Base-by-base conservation (phyloP, 2,888 invertebrate species). In the Mayetiola destructor region DNA sequence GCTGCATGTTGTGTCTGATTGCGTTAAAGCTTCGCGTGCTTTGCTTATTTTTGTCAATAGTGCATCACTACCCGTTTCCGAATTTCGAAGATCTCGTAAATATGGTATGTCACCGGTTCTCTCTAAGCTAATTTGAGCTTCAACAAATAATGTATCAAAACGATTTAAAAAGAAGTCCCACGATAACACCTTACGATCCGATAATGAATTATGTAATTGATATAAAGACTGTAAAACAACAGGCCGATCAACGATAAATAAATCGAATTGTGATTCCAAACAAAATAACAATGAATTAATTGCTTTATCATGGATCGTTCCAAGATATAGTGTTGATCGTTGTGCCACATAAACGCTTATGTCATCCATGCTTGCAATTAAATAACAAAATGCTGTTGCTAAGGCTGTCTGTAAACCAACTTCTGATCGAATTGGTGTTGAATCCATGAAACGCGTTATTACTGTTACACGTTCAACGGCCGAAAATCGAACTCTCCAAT, bases 111-210 rank as follows among this genome's bases (percentile, higher is more conserved):
- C 94, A 3, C 91, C 88, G 20, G 80, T 77, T 72, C 85, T 87
- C 67, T 90, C 90, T 61, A 89, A 75, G 68, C 83, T 87, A 36
- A 99, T 85, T 75, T 99, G 97, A 0, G 96, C 93, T 73, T 99
- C 99, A 30, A 99, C 75, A 65, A 94, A 91, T 4, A 99, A 74
- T 0, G 94, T 88, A 68, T 99, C 97, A 69, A 99, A 97, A 57
- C 93, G 81, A 69, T 92, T 91, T 23, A 96, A 78, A 72, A 99
- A 99, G 77, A 99, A 99, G 61, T 96, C 93, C 96, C 99, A 99
- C 0, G 87, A 84, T 16, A 99, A 77, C 59, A 97, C 88, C 65
- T 83, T 82, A 52, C 94, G 79, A 69, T 95, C 91, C 63, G 88
- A 88, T 30, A 97, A 79, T 2, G 91, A 87, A 69, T 93, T 94